phyloP scores from a whole-genome alignment of 2,113 vertebrate genomes.

The Ramphastos sulfuratus region DNA sequence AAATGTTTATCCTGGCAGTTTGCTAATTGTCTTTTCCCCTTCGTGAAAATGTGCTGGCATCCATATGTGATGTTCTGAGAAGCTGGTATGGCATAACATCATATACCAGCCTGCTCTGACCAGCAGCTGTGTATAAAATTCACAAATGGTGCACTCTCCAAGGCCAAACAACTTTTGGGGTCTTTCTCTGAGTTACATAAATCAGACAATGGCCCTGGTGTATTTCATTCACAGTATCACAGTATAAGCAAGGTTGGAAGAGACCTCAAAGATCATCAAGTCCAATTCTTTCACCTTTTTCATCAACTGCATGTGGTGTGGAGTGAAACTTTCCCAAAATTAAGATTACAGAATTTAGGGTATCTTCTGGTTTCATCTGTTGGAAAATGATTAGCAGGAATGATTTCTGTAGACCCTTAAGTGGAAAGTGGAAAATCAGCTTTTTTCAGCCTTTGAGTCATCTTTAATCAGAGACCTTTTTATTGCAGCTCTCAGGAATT shows the following conservation, averaged over 20 bases:
- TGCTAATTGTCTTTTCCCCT: slow-evolving; percentile 15
- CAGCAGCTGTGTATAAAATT: background rate
- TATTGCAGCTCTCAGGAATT: background rate
- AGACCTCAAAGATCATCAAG: too few species aligned
- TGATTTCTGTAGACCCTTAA: background rate
- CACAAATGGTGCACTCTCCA: background rate
- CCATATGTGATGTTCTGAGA: background rate
- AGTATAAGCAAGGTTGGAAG: too few species aligned
- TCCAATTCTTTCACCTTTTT: background rate
- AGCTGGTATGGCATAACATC: background rate
- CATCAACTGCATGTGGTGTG: background rate
- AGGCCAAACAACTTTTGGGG: background rate
- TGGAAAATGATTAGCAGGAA: background rate
- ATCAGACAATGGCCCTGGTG: background rate
- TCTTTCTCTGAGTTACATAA: background rate
- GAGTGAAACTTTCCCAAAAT: background rate
- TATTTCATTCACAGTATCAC: too few species aligned
- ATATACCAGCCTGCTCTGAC: background rate
- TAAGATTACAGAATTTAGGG: background rate
- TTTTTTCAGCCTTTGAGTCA: slow-evolving; percentile 13
- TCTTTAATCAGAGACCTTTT: slow-evolving; percentile 25
- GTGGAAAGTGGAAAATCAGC: slow-evolving; percentile 13
- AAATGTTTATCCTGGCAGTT: slow-evolving; percentile 29
- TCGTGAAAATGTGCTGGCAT: background rate
- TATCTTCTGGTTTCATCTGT: background rate